A percentile compares a stretch with the other conserved stretches of the same genome.
Evolutionary conservation across 23 tunicate species (phyloP).

Genomic region (Corella eumyota): DNA sequence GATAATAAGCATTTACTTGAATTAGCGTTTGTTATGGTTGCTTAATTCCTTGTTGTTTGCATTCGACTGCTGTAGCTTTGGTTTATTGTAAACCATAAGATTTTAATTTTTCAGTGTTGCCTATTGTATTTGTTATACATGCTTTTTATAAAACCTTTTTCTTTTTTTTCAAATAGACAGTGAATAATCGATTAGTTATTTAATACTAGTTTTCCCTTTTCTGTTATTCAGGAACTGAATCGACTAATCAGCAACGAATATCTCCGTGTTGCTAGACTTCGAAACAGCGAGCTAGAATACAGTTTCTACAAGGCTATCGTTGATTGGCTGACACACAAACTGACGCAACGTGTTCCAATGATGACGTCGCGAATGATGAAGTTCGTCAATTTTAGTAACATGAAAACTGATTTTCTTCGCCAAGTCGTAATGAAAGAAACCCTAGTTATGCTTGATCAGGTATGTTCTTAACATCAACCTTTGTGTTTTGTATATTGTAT

Average conservation of each 20-base stretch:
- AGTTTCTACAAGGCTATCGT: constrained; percentile 22
- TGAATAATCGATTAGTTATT: no score
- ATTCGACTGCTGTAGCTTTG: no score
- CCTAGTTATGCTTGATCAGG: constrained; percentile 15
- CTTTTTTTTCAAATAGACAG: not conserved
- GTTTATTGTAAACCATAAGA: no score
- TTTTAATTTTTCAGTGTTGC: no score
- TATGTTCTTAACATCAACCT: no score
- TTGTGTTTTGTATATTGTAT: no score
- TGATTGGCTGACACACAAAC: constrained; percentile 31
- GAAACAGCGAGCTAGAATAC: constrained; percentile 30
- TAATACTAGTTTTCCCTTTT: no score
- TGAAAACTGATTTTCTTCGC: constrained; percentile 11
- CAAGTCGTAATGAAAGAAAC: constrained; percentile 33
- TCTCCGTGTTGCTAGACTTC: constrained; percentile 4
- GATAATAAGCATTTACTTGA: no score
- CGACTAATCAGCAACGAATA: constrained; percentile 31
- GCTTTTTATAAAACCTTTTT: not conserved
- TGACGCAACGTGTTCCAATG: constrained; percentile 22
- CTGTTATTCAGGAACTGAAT: constrained; percentile 37
- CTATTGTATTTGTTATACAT: no score
- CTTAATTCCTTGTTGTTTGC: no score
- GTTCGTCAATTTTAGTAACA: constrained; percentile 41
- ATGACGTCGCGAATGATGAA: constrained; percentile 53
- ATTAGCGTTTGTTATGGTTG: no score